Evolutionary conservation across 2,888 invertebrate species (phyloP).

Genomic region (Melanophora roralis): DNA sequence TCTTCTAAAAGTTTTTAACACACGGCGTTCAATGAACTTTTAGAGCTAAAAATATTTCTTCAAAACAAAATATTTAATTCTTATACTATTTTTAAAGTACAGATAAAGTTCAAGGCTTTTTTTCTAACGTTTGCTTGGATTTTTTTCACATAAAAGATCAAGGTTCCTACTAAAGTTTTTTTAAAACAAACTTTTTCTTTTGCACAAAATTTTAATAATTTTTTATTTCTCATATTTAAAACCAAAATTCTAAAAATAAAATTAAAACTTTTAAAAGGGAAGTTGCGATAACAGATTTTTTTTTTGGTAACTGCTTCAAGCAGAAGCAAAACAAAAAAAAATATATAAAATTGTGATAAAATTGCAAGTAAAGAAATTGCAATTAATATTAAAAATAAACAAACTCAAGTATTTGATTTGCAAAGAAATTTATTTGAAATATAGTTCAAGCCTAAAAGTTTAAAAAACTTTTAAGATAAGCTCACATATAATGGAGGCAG

Average conservation of each 20-base stretch:
- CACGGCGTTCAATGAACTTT: too few relatives aligned
- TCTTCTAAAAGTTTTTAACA: too few relatives aligned
- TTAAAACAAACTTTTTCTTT: too few relatives aligned
- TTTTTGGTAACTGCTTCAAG: not conserved
- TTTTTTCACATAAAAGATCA: too few relatives aligned
- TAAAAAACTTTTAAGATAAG: not conserved
- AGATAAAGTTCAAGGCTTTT: too few relatives aligned
- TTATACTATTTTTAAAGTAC: too few relatives aligned
- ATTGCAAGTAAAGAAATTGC: not conserved
- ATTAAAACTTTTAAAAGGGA: constrained; percentile 5
- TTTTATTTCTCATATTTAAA: not conserved
- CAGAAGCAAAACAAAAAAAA: not conserved
- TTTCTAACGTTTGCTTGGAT: too few relatives aligned
- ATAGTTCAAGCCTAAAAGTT: constrained; percentile 54
- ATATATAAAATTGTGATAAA: not conserved
- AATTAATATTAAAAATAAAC: not conserved
- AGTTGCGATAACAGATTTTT: constrained; percentile 14
- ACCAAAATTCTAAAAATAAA: not conserved
- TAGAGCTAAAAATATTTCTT: too few relatives aligned
- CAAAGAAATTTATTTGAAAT: constrained; percentile 34
- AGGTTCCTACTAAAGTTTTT: too few relatives aligned
- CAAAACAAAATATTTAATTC: too few relatives aligned
- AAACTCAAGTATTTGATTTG: not conserved
- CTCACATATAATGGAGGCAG: not conserved
- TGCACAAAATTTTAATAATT: not conserved